A percentile compares a stretch with the other conserved stretches of the same genome.
These are phyloP conservation scores for Argopecten irradians DNA, from an alignment of 1,140 invertebrate genomes.

Conservation along the genomic window DNA sequence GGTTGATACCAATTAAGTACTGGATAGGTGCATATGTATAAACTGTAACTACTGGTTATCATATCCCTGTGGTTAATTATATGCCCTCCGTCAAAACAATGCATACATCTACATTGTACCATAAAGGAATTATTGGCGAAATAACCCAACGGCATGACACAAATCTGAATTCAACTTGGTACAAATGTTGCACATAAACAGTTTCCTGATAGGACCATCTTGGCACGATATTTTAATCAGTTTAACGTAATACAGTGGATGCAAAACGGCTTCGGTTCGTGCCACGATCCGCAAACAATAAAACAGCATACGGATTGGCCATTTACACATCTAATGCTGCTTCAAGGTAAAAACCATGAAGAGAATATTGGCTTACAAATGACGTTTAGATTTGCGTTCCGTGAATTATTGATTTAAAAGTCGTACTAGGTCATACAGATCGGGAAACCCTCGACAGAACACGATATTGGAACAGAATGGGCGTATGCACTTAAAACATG, in stretches of 20 bases:
- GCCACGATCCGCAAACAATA: background rate
- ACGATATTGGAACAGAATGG: background rate
- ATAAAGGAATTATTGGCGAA: too few relatives aligned
- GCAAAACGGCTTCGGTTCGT: background rate
- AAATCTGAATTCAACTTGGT: too few relatives aligned
- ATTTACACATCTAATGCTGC: background rate
- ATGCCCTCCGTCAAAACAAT: too few relatives aligned
- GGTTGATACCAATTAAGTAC: too few relatives aligned
- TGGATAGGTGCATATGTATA: too few relatives aligned
- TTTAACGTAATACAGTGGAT: background rate
- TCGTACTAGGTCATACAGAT: background rate
- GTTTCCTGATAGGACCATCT: too few relatives aligned
- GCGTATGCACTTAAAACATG: background rate
- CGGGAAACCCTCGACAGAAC: background rate
- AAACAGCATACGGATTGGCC: background rate
- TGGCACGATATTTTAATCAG: too few relatives aligned
- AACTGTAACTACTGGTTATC: too few relatives aligned
- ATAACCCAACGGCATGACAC: too few relatives aligned
- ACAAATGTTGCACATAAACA: too few relatives aligned
- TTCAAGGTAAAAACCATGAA: background rate
- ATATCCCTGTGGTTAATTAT: too few relatives aligned
- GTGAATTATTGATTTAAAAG: constrained; percentile 11
- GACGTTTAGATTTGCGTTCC: background rate
- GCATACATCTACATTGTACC: too few relatives aligned
- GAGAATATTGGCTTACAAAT: constrained; percentile 4